Evolutionary conservation across 2,888 invertebrate species (phyloP).

Genomic region (Pandemis cinnamomeana): DNA sequence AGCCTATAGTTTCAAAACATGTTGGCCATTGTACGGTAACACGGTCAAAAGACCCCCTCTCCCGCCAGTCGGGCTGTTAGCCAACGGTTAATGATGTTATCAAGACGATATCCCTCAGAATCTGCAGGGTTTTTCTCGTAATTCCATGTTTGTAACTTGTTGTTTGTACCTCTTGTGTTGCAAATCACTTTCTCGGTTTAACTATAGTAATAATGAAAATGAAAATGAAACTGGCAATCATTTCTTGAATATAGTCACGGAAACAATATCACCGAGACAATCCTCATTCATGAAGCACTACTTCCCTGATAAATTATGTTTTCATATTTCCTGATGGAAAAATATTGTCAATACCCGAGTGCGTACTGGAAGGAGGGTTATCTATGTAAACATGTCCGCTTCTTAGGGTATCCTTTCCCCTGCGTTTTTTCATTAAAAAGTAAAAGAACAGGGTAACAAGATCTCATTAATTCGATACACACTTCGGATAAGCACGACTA

Average conservation of each 20-base stretch:
- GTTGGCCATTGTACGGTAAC: too few species aligned
- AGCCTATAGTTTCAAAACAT: too few species aligned
- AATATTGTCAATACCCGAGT: too few species aligned
- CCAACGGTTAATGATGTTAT: too few species aligned
- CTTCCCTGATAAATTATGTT: slow-evolving; percentile 21
- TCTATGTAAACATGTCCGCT: too few species aligned
- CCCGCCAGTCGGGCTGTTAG: too few species aligned
- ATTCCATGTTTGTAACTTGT: neutral
- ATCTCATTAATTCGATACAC: neutral
- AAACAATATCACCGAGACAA: slow-evolving; percentile 21
- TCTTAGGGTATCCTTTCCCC: too few species aligned
- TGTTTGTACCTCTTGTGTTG: neutral
- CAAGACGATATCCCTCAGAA: too few species aligned
- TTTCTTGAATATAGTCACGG: slow-evolving; percentile 10
- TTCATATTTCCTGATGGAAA: slow-evolving; percentile 19
- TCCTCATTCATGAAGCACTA: slow-evolving; percentile 21
- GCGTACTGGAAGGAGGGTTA: neutral
- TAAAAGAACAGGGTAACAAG: neutral
- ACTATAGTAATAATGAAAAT: neutral
- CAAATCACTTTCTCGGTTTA: neutral
- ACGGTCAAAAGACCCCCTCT: too few species aligned
- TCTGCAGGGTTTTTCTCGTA: neutral
- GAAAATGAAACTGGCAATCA: slow-evolving; percentile 5
- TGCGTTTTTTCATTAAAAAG: neutral
- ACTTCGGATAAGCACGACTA: neutral